phyloP scores from a whole-genome alignment of 2,113 vertebrate genomes.

The Triplophysa siluroides region DNA sequence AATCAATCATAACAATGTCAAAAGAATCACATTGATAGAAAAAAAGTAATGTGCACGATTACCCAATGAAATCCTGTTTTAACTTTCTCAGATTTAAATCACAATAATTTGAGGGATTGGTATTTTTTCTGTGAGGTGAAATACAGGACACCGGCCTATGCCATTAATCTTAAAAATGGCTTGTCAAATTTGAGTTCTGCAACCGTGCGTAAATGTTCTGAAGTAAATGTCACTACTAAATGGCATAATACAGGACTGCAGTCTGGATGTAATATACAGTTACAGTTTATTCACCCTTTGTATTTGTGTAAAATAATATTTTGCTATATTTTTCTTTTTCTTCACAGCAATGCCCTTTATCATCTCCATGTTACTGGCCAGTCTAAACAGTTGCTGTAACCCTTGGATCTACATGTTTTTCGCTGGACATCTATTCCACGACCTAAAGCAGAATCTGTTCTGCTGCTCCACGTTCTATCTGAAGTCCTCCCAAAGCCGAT shows the following conservation, averaged over 20 bases:
- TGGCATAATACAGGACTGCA: too few species aligned
- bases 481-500: slow-evolving; percentile 74
- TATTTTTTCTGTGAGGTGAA: slow-evolving; percentile 55
- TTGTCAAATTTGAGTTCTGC: slow-evolving; percentile 35
- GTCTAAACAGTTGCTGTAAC: slow-evolving; percentile 98
- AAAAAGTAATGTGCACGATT: slow-evolving; percentile 32
- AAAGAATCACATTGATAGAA: slow-evolving; percentile 12
- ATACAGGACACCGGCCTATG: slow-evolving; percentile 54
- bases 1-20: slow-evolving; percentile 17
- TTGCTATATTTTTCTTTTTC: slow-evolving; percentile 20
- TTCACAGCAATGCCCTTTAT: slow-evolving; percentile 86
- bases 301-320: too few species aligned
- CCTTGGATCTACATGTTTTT: slow-evolving; percentile 99
- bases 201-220: slow-evolving; percentile 14
- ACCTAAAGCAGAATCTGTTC: slow-evolving; percentile 72
- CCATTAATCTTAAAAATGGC: slow-evolving; percentile 60
- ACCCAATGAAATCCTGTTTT: slow-evolving; percentile 35
- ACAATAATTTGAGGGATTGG: neutral
- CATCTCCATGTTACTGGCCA: slow-evolving; percentile 95
- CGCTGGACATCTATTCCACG: slow-evolving; percentile 91
- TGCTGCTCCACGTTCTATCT: slow-evolving; percentile 62
- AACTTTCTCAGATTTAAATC: slow-evolving; percentile 30
- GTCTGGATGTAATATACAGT: too few species aligned
- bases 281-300: too few species aligned
- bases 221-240: slow-evolving; percentile 55